These are phyloP conservation scores for Lepus oiostolus DNA, from an alignment of 2,797 vertebrate genomes.

Conservation along the genomic window DNA sequence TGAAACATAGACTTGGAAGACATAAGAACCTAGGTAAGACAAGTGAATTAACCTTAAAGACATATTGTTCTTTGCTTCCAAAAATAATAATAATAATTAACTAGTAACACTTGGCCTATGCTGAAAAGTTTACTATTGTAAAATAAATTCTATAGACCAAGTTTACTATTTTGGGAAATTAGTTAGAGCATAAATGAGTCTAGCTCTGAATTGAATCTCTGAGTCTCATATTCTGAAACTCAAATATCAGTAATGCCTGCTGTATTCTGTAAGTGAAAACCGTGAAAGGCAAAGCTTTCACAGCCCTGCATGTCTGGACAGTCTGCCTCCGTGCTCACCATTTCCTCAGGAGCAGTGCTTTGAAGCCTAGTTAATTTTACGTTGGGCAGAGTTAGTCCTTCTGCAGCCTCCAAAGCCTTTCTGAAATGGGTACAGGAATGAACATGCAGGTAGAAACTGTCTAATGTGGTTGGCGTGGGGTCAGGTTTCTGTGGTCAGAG, in stretches of 20 bases:
- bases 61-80: slow-evolving; percentile 41
- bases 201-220: slow-evolving; percentile 35
- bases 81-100: neutral
- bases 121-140: slow-evolving; percentile 27
- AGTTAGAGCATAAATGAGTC: slow-evolving; percentile 40
- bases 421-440: slow-evolving; percentile 29
- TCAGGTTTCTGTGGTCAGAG: neutral
- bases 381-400: neutral
- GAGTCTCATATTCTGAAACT: slow-evolving; percentile 31
- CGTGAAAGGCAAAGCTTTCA: neutral
- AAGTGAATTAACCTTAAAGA: slow-evolving; percentile 32
- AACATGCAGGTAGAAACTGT: neutral
- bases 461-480: neutral
- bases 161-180: neutral
- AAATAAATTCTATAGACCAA: slow-evolving; percentile 42
- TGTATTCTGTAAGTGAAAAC: slow-evolving; percentile 24
- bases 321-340: neutral
- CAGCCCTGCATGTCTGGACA: neutral
- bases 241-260: neutral
- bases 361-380: slow-evolving; percentile 22
- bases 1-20: slow-evolving; percentile 52
- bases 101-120: slow-evolving; percentile 21
- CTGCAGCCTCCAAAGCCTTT: slow-evolving; percentile 39
- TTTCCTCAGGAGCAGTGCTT: slow-evolving; percentile 10
- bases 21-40: slow-evolving; percentile 35